phyloP scores from a whole-genome alignment of 2,113 vertebrate genomes.

The Rhinopomastus cyanomelas region DNA sequence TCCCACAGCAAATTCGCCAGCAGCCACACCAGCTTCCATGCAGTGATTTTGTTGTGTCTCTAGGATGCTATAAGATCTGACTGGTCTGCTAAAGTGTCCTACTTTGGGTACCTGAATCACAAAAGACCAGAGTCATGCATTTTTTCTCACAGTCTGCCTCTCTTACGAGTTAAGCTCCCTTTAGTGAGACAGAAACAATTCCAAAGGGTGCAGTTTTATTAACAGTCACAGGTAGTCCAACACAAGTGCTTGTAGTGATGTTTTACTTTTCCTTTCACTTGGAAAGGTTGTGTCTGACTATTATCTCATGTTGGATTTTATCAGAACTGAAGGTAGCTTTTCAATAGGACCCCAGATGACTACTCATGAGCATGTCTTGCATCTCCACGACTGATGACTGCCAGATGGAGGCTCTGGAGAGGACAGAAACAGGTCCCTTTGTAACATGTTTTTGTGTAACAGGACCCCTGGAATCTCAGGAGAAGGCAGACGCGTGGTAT shows the following conservation, averaged over 20 bases:
- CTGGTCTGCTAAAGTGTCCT: not conserved
- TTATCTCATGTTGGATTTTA: not conserved
- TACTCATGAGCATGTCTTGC: fast-evolving
- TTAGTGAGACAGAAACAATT: not conserved
- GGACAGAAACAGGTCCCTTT: not conserved
- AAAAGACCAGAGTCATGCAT: not conserved
- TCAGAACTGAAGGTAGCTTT: not conserved
- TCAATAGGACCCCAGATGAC: not conserved
- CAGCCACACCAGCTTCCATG: not conserved
- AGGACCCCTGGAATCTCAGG: not conserved
- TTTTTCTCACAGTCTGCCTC: not conserved
- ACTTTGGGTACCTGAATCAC: not conserved
- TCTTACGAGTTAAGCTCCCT: not conserved
- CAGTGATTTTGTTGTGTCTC: not conserved
- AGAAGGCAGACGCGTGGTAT: not conserved
- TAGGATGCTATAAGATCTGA: not conserved
- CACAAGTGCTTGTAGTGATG: not conserved
- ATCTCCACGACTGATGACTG: not conserved
- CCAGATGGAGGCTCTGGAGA: not conserved
- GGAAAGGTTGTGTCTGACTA: not conserved
- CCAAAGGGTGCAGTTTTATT: not conserved
- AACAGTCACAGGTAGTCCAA: not conserved
- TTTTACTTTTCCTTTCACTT: not conserved
- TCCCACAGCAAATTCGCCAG: not conserved
- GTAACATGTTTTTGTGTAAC: not conserved